A percentile compares a stretch with the other conserved stretches of the same genome.
phyloP scores from a whole-genome alignment of 2,113 vertebrate species.

The Todiramphus chloris region DNA sequence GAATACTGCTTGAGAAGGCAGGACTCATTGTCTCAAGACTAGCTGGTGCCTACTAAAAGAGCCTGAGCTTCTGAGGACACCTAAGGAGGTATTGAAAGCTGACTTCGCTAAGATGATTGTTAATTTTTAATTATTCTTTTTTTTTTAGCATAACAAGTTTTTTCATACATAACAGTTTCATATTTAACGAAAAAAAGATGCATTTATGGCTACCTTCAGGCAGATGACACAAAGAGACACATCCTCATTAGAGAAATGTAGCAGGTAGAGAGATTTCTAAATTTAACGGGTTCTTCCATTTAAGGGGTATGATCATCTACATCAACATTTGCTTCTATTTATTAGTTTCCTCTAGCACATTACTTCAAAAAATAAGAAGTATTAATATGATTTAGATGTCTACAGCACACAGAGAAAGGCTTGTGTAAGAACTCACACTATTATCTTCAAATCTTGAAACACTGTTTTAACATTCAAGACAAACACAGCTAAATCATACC shows the following conservation, averaged over 20 bases:
- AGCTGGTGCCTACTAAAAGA: neutral
- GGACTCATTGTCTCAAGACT: neutral
- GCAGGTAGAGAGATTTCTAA: neutral
- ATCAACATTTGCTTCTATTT: neutral
- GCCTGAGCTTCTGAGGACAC: neutral
- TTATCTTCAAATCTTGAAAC: neutral
- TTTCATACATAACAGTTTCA: neutral
- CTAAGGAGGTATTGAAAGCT: neutral
- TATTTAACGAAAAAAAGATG: neutral
- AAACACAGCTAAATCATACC: neutral
- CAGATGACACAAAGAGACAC: neutral
- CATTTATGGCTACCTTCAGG: neutral
- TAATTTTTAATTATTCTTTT: neutral
- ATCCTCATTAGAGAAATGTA: neutral
- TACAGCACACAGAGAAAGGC: neutral
- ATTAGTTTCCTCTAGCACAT: neutral
- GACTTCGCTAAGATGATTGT: neutral
- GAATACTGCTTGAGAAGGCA: neutral
- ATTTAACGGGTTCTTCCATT: neutral
- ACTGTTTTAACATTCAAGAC: neutral
- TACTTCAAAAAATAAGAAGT: neutral
- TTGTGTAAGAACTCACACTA: neutral
- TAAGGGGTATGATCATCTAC: neutral
- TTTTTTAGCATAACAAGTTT: neutral
- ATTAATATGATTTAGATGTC: neutral